Base-by-base conservation (phyloP, 2,888 invertebrate genomes). In the Epiblema foenella region DNA sequence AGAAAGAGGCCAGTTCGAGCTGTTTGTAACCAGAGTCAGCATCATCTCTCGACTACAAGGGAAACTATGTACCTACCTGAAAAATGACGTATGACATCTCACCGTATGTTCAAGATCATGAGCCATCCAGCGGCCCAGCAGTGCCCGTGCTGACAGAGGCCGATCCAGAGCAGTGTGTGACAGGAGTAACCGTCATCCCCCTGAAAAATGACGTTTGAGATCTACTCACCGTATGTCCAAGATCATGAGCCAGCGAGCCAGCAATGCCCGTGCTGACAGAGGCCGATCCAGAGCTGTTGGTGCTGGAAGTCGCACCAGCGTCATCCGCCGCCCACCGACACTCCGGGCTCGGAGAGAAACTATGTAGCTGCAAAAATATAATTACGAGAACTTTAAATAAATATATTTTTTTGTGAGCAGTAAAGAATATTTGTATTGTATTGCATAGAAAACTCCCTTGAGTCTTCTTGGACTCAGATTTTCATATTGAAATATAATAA, bases 71-170 rank as follows among this genome's bases (percentile, higher is more conserved):
- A n/a, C n/a, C n/a, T n/a, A n/a, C n/a, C n/a, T n/a, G n/a, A n/a
- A 24, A 24, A 24, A 24, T 33, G 3, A 8, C 9, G 5, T 8
- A 5, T n/a, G 46, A n/a, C n/a, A 56, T 12, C 1, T 73, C 74
- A 93, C 93, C 93, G 88, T 66, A 93, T 87, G 54, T 93, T 93
- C 42, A 93, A 78, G 56, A 93, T 88, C 93, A 93, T 93, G 0
- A 93, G 85, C 93, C 93, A n/a, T n/a, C n/a, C n/a, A 93, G 12
- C 93, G 78, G 0, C 91, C 84, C 12, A 93, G 78, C 42, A 93
- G 72, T 0, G 93, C 91, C 60, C 83, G 88, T 1, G 91, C 89
- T 7, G 90, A 89, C 7, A 93, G 76, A 0, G 89, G 83, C 29
- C 86, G 80, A 69, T 89, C 86, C 63, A 84, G 74, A 0, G 89